These are phyloP conservation scores for Dynastes hyllus DNA, from an alignment of 2,888 invertebrate genomes.

Conservation along the genomic window DNA sequence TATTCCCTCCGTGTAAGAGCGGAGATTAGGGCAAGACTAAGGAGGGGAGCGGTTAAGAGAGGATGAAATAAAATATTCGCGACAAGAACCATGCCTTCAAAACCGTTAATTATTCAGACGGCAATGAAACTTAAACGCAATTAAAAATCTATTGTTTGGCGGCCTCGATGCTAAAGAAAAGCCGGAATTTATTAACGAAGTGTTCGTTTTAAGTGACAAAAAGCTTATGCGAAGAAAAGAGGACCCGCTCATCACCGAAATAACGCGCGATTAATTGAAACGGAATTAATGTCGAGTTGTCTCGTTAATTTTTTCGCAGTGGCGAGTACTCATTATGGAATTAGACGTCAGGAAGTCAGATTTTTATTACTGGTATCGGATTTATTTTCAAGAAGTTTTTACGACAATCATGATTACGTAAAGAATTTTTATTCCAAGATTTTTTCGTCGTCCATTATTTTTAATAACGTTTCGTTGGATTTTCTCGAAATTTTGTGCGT, in stretches of 20 bases:
- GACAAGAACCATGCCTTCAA: constrained; percentile 8
- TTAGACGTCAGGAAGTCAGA: neutral
- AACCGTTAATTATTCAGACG: constrained; percentile 36
- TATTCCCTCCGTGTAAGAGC: neutral
- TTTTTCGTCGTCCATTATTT: too few relatives aligned
- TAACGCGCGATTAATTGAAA: constrained; percentile 25
- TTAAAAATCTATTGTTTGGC: constrained; percentile 41
- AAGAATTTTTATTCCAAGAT: too few relatives aligned
- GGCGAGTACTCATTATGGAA: neutral
- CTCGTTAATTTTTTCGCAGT: constrained; percentile 10
- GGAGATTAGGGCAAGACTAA: neutral
- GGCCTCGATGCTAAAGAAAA: constrained; percentile 20
- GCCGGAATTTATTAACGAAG: constrained; percentile 30
- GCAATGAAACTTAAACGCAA: constrained; percentile 41
- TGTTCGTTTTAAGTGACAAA: constrained; percentile 8
- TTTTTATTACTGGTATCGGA: neutral
- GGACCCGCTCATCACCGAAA: neutral
- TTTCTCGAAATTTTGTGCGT: too few relatives aligned
- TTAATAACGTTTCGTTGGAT: too few relatives aligned
- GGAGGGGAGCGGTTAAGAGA: neutral
- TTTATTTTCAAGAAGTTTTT: too few relatives aligned
- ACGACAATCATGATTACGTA: too few relatives aligned
- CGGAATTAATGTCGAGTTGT: constrained; percentile 30
- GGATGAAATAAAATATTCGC: constrained; percentile 12
- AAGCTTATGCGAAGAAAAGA: neutral